Evolutionary conservation across 2,888 invertebrate genomes (phyloP), one percentile per base, ranked within the genome.

Genomic region (Drymonia ruficornis): DNA sequence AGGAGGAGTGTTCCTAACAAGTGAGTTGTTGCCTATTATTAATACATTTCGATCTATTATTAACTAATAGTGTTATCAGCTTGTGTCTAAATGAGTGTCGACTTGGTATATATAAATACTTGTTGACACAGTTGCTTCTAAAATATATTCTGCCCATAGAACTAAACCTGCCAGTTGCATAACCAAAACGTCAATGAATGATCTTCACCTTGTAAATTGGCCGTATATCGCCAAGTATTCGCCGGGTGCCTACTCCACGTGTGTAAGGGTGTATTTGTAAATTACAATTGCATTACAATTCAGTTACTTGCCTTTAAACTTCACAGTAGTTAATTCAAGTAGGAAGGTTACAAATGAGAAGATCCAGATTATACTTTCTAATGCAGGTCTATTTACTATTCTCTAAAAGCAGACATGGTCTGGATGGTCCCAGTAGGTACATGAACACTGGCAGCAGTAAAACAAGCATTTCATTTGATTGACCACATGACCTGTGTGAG

Each of bases 1-100:
- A 94, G 94, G 87, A 94, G 94, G 83, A 94, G 94, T 88, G 89
- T 93, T 76, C 88, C 91, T 56, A 93, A 93, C 77, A 94, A 93
- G 95, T 95, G 89, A 90, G 91, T 84, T 71, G 45, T 54, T 49
- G 29, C n/a, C 45, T 52, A 53, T 50, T 61, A 62, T 59, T 57
- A 50, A 49, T 42, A 42, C 47, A 61, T 57, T 50, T 57, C n/a
- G 2, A 47, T 38, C 49, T 31, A 56, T 28, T 1, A 44, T 8
- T 11, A 44, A n/a, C 36, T 40, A 40, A 6, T 40, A 16, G n/a
- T 9, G 40, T 40, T 40, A 40, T 15, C n/a, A 16, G 16, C 16
- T 40, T 16, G 16, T 16, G 13, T 36, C 36, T 36, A 11, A 36
- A n/a, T n/a, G 36, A 15, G 1, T 16, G 40, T 16, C 40, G 40